Base-by-base conservation (phyloP, 2,888 invertebrate genomes). In the Oasisia sp. region DNA sequence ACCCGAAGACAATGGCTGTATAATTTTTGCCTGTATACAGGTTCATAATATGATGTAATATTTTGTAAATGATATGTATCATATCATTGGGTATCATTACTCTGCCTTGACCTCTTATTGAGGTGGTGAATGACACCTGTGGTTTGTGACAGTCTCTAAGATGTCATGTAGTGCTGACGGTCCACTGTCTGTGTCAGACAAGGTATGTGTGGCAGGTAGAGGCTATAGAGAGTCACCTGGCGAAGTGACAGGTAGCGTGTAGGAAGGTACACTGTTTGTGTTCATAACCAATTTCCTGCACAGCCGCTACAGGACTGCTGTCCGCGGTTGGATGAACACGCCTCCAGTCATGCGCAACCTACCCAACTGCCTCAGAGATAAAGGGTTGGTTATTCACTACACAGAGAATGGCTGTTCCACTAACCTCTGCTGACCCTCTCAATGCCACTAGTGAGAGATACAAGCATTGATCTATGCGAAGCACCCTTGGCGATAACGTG, bases 241-340 rank as follows among this genome's bases (percentile, higher is more conserved):
- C 74, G 4, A 27, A 19, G n/a, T 19, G 19, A 74, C 74, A 74
- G 74, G 74, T 74, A 19, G 74, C n/a, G 2, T 74, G 74, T 74
- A 14, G 3, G 27, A 74, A 74, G n/a, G n/a, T 74, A 74, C 27
- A 27, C 27, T 74, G 74, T 19, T 74, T 74, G 27, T 74, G 74
- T 74, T 74, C 74, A 27, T 74, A 58, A 74, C 74, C 74, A 74
- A 74, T 74, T 74, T 74, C 74, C 74, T 74, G 74, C 74, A 19
- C 5, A 50, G 8, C 5, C 14, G 9, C 50, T 12, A 14, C n/a
- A 74, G n/a, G 74, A n/a, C 27, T 74, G 74, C 74, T n/a, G 27
- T 14, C 2, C 74, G n/a, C 27, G 74, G 74, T 74, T 74, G 74
- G 74, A 5, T n/a, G 74, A 74, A 74, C n/a, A 74, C 7, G 74